Evolutionary conservation across 2,888 invertebrate species (phyloP).

Genomic region (Alloscopus bannaensis): DNA sequence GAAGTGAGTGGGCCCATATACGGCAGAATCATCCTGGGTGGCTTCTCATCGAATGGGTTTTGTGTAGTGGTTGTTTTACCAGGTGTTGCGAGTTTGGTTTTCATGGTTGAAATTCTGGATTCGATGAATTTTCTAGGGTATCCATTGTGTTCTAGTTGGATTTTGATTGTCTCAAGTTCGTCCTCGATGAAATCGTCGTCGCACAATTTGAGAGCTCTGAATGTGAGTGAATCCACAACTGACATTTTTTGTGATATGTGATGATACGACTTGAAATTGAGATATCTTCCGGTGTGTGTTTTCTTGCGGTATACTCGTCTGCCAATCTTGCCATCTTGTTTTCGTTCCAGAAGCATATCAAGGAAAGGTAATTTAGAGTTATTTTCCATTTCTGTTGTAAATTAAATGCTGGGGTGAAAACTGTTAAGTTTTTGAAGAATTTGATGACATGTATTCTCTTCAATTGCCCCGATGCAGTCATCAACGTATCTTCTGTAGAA

Average conservation of each 20-base stretch:
- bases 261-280: slow-evolving; percentile 37
- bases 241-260: slow-evolving; percentile 32
- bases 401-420: slow-evolving; percentile 35
- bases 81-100: background rate
- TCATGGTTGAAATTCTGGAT: background rate
- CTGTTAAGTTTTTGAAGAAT: slow-evolving; percentile 13
- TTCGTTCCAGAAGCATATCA: slow-evolving; percentile 20
- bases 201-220: slow-evolving; percentile 30
- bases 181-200: background rate
- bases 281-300: slow-evolving; percentile 33
- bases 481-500: slow-evolving; percentile 53
- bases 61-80: background rate
- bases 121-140: background rate
- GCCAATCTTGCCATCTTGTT: background rate
- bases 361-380: slow-evolving; percentile 25
- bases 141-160: background rate
- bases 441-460: background rate
- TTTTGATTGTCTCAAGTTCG: background rate
- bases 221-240: slow-evolving; percentile 34
- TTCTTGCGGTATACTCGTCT: slow-evolving; percentile 27
- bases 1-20: background rate
- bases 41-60: too few species aligned
- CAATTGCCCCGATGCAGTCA: slow-evolving; percentile 29
- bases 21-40: background rate
- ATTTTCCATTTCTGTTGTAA: slow-evolving; percentile 14